These are phyloP conservation scores for Oeneis ivallda DNA, from an alignment of 2,888 invertebrate genomes.

Conservation along the genomic window DNA sequence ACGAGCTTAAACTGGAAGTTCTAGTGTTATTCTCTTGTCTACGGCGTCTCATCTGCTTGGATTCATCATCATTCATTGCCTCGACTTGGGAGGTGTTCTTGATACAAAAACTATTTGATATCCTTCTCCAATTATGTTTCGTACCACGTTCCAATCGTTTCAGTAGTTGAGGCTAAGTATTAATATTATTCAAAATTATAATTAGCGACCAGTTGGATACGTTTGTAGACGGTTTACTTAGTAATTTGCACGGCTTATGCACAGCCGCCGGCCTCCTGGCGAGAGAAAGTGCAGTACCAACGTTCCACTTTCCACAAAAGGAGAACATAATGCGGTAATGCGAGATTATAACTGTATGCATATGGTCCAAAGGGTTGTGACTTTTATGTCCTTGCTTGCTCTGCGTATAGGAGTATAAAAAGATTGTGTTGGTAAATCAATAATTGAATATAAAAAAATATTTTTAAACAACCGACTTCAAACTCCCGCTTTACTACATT, in stretches of 20 bases:
- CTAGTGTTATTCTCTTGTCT: no score
- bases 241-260: slow-evolving; percentile 63
- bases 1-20: no score
- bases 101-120: no score
- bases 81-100: no score
- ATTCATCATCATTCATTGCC: no score
- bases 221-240: slow-evolving; percentile 27
- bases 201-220: slow-evolving; percentile 11
- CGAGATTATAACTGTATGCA: slow-evolving; percentile 40
- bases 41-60: no score
- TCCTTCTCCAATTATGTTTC: no score
- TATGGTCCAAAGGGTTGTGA: slow-evolving; percentile 29
- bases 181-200: slow-evolving; percentile 4
- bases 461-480: no score
- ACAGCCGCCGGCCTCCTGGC: slow-evolving; percentile 59
- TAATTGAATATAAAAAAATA: no score
- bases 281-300: slow-evolving; percentile 70
- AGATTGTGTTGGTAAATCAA: not conserved
- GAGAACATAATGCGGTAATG: slow-evolving; percentile 53
- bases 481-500: no score
- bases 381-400: not conserved
- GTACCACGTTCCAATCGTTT: no score
- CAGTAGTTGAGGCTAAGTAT: not conserved
- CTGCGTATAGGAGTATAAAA: not conserved
- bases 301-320: slow-evolving; percentile 72